phyloP scores from a whole-genome alignment of 2,113 vertebrate species.

The Rattus rattus region DNA sequence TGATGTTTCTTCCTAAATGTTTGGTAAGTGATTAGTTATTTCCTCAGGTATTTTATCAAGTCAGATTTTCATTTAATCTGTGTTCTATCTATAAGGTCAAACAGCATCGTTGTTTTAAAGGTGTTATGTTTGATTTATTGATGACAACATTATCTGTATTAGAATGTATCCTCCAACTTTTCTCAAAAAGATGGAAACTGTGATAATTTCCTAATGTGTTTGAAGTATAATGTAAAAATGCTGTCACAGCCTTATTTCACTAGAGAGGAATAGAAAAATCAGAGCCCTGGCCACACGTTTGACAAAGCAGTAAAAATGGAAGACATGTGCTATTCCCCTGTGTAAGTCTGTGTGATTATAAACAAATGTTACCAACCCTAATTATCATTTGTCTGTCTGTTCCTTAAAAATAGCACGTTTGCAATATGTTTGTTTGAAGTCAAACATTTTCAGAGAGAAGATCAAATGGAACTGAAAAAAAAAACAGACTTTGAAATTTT shows the following conservation, averaged over 20 bases:
- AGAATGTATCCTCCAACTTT: background rate
- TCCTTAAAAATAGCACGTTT: constrained; percentile 62
- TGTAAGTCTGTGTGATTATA: constrained; percentile 15
- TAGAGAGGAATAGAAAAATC: background rate
- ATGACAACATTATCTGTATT: background rate
- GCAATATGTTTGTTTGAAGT: constrained; percentile 68
- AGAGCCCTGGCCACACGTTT: background rate
- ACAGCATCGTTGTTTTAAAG: background rate
- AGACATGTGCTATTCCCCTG: background rate
- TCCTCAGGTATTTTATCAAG: background rate
- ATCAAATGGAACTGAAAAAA: constrained; percentile 62
- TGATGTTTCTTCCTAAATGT: background rate
- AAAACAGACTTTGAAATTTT: constrained; percentile 66
- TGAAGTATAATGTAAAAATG: background rate
- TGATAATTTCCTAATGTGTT: background rate
- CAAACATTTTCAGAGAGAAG: constrained; percentile 37
- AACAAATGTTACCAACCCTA: constrained; percentile 50
- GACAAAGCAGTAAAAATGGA: background rate
- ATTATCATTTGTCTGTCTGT: constrained; percentile 45
- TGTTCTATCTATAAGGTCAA: background rate
- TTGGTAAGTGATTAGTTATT: background rate
- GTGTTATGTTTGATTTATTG: constrained; percentile 7
- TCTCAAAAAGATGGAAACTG: background rate
- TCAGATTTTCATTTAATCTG: background rate
- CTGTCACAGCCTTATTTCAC: background rate